A percentile compares a stretch with the other conserved stretches of the same genome.
phyloP scores from a whole-genome alignment of 2,888 invertebrate genomes.

The Oligia fasciuncula region DNA sequence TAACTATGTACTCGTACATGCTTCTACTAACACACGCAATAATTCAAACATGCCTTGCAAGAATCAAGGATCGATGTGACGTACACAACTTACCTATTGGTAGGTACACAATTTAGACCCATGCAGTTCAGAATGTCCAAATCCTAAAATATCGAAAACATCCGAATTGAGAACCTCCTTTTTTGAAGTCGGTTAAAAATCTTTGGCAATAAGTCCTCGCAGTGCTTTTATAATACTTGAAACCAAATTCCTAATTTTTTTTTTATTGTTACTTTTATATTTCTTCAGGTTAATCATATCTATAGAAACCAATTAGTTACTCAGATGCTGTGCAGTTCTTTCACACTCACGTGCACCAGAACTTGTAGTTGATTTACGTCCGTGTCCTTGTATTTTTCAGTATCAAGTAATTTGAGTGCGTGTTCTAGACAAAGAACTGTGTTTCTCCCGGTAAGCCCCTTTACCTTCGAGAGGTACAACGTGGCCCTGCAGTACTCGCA shows the following conservation, averaged over 20 bases:
- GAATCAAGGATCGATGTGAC: not conserved
- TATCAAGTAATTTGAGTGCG: conserved; percentile 63
- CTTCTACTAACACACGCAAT: not conserved
- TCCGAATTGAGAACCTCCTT: too few relatives aligned
- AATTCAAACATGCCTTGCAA: not conserved
- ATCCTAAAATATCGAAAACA: not conserved
- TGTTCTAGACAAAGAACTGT: conserved; percentile 72
- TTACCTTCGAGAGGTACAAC: conserved; percentile 95
- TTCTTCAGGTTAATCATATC: not conserved
- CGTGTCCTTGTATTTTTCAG: not conserved
- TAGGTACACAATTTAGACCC: not conserved
- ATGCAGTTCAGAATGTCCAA: not conserved
- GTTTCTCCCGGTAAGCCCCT: conserved; percentile 62
- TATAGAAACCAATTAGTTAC: not conserved
- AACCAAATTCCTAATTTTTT: not conserved
- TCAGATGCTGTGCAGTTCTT: conserved; percentile 17
- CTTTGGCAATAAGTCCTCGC: not conserved
- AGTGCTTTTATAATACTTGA: not conserved
- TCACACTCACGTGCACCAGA: conserved; percentile 10
- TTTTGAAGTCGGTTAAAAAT: not conserved
- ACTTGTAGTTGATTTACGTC: not conserved
- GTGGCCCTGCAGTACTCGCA: conserved; percentile 96
- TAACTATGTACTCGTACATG: not conserved
- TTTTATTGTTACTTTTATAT: not conserved
- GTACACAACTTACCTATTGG: not conserved